Base-by-base conservation (phyloP, 2,797 vertebrate species). In the Poecilia wingei region DNA sequence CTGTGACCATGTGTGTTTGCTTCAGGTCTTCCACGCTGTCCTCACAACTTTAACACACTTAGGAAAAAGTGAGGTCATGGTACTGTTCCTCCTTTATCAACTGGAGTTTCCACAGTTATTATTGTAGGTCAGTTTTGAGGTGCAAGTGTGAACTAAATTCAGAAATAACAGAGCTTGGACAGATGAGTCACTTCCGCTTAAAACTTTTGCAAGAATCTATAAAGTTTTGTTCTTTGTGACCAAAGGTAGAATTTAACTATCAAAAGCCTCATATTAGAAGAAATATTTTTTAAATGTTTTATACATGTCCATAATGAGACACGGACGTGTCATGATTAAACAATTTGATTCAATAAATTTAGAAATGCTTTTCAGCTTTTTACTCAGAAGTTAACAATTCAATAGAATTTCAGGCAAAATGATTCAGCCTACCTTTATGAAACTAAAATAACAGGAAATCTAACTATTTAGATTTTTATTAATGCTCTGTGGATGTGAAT, bases 41-140 rank as follows among this genome's bases (percentile, higher is more conserved):
- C 28, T 71, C 16, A 6, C 59, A 79, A 36, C 64, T 45, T 12
- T 41, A 74, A 46, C 59, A 72, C 2, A 14, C 43, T 22, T 28
- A 46, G 74, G 73, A 84, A 75, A 45, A 83, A 28, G 39, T 33
- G 12, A 64, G 33, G 59, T 69, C 72, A 76, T 72, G 13, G 1
- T 70, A 57, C 28, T 69, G 57, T 66, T 74, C 45, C 79, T 78
- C 31, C 72, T 74, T 76, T 39, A 68, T 76, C 6, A 61, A 33
- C 13, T 31, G 8, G 8, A 73, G 75, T 45, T 81, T 22, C 12
- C 45, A 22, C 36, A 55, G 74, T 77, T 41, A 7, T 53, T 41
- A 41, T 74, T 53, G 46, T 6, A 22, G 45, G 33, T 77, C 3
- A 47, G 39, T 6, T 75, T 64, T 20, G 33, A 6, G 31, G 59